Base-by-base conservation (phyloP, 1,140 invertebrate genomes). In the Tetramorium simillimum region DNA sequence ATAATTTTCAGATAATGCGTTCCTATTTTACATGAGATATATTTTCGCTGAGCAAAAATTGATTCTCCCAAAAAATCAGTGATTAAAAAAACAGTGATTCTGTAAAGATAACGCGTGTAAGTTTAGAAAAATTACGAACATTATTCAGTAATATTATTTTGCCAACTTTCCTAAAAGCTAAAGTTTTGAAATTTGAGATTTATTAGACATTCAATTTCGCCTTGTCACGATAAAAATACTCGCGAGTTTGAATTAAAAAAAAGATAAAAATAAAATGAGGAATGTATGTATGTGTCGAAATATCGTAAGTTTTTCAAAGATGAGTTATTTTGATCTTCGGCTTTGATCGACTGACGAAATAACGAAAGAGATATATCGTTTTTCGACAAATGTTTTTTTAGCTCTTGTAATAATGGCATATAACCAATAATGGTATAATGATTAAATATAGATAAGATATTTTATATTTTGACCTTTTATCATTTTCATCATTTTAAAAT, bases 401-500 rank as follows among this genome's bases (percentile, higher is more conserved):
- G 14, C 7, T 33, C 12, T 43, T 58, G 2, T 4, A 21, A 16
- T 4, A 21, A 16, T 56, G 10, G 18, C 4, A 21, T 53, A 28
- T 43, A 62, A 43, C 2, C 33, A 33, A 4, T 33, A 33, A 33
- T 33, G 3, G 33, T 33, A 0, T 33, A 33, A 33, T 70, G n/a
- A 70, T 16, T 62, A 78, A 43, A 63, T 4, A 77, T 33, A 46
- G 4, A n/a, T 62, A 43, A 60, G 16, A 46, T 46, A 77, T 77
- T 16, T 60, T 69, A 33, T 40, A 40, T 63, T 63, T 33, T n/a
- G 7, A 43, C 14, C 37, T n/a, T 76, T 40, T 49, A 37, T 40
- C 1, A 24, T 28, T 62, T 62, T 5, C 40, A 58, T 62, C 5
- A n/a, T 53, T 67, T 67, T 18, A 10, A 24, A 18, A 80, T 53